Evolutionary conservation across 2,113 vertebrate genomes (phyloP), one percentile per base, ranked within the genome.

Genomic region (Marmota monax): DNA sequence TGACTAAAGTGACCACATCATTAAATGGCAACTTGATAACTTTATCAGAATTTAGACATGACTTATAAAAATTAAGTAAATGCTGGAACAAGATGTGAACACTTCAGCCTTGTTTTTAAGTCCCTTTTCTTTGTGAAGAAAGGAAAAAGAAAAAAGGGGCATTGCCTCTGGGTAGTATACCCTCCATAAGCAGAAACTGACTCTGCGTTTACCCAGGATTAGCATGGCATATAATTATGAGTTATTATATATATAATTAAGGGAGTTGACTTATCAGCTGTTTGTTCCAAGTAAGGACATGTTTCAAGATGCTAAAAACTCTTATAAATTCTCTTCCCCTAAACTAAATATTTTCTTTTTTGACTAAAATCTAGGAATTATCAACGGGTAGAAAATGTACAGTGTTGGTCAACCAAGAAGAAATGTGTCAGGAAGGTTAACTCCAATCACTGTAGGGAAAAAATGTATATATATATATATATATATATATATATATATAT

Each of bases 241-340:
- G 70, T 39, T 80, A 27, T 27, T 95, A 69, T 87, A 37, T 80
- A 48, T 84, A 84, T 92, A 90, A 95, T 94, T 92, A 86, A 87
- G 48, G 84, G 53, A 95, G 84, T 56, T 85, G 63, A 20, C 88
- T 95, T 86, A 95, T 94, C 91, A 86, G 79, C 90, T 94, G 39
- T 94, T 96, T 79, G 63, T 61, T 90, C 74, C 77, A 85, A 94
- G 51, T 61, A 90, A 93, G 73, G 61, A 77, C 13, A 32, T 53
- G 67, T 92, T 89, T 92, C 65, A 94, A 78, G 76, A 80, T 56
- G 23, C n/a, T n/a, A 48, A 88, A 95, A 76, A 23, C 32, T 11
- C 61, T 51, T 83, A 76, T 69, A 39, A n/a, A 9, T 77, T 88
- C 37, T 80, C n/a, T 76, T 90, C 39, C 88, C 95, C 45, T 16